Percentiles rank a stretch among this genome's conserved stretches.
phyloP scores from a whole-genome alignment of 2,888 invertebrate species.

The Sinelater perroti region DNA sequence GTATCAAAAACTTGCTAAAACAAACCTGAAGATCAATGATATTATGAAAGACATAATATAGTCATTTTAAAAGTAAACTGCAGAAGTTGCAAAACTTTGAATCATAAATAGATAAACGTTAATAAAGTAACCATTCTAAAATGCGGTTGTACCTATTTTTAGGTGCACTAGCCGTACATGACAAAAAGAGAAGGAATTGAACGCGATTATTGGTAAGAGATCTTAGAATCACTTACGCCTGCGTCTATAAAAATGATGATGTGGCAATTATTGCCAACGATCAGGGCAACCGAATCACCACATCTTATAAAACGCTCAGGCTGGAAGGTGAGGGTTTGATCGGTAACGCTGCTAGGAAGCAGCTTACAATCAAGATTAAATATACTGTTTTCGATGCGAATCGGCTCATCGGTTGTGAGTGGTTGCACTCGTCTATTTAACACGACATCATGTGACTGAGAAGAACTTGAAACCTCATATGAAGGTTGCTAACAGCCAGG shows the following conservation, averaged over 20 bases:
- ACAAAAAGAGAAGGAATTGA: constrained; percentile 89
- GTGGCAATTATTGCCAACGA: constrained; percentile 99
- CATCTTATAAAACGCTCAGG: constrained; percentile 97
- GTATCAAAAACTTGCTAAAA: too few species aligned
- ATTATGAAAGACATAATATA: too few species aligned
- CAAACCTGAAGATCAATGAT: too few species aligned
- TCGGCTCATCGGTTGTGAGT: constrained; percentile 96
- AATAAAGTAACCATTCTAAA: constrained; percentile 46
- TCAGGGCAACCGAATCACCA: constrained; percentile 98
- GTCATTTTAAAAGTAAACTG: too few species aligned
- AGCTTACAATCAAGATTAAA: constrained; percentile 97
- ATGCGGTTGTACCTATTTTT: constrained; percentile 69
- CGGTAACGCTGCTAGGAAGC: constrained; percentile 99
- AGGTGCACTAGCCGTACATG: constrained; percentile 70
- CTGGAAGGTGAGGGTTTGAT: constrained; percentile 95
- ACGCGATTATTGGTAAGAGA: constrained; percentile 98
- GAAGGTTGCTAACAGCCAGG: constrained; percentile 81
- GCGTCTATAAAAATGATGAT: constrained; percentile 95
- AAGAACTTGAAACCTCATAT: constrained; percentile 96
- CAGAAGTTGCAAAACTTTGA: neutral
- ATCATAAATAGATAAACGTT: neutral
- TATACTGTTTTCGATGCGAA: constrained; percentile 99
- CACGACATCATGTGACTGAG: constrained; percentile 90
- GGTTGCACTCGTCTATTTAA: constrained; percentile 90
- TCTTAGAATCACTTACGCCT: too few species aligned